Base-by-base conservation (phyloP, 2,113 vertebrate species). In the Sakesphorus luctuosus region DNA sequence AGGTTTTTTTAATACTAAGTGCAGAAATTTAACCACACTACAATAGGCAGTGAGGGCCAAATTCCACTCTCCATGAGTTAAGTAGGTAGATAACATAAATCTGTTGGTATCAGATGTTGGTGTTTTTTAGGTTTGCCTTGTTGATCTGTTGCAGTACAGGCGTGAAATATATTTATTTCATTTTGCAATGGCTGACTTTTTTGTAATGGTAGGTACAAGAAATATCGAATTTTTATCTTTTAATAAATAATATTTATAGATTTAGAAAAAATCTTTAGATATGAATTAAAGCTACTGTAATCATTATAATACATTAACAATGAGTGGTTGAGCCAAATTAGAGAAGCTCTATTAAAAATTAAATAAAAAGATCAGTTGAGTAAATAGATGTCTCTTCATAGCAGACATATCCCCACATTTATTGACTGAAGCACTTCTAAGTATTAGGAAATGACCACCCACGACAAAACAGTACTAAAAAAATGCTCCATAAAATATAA, bases 281-380 rank as follows among this genome's bases (percentile, higher is more conserved):
- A 72, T 96, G 82, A 97, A 95, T 92, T 97, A 94, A 77, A 95
- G 81, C 66, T 95, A 93, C 93, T 92, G 58, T 88, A 93, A 96
- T 97, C 4, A 89, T 91, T 96, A 69, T 86, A 97, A 97, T 94
- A 95, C 96, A 97, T 93, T 95, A 97, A 94, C 86, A 86, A 96
- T 44, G 89, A 95, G 83, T 95, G 89, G 71, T 94, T 92, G 96
- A 73, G 95, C 86, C 73, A 92, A 94, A 97, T 97, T 90, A 95
- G 77, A 87, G 96, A 93, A 71, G 74, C 85, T 91, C 52, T 89
- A 94, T 97, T 95, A 93, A 97, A 97, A 96, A 90, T 82, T 96
- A 95, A 94, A 78, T 93, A 92, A 96, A 88, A 91, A 85, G 84
- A 93, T 78, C 79, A 84, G 89, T 74, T 92, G 72, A 95, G 90